Evolutionary conservation across 2,113 vertebrate genomes (phyloP), one percentile per base, ranked within the genome.

Genomic region (Tyto alba): DNA sequence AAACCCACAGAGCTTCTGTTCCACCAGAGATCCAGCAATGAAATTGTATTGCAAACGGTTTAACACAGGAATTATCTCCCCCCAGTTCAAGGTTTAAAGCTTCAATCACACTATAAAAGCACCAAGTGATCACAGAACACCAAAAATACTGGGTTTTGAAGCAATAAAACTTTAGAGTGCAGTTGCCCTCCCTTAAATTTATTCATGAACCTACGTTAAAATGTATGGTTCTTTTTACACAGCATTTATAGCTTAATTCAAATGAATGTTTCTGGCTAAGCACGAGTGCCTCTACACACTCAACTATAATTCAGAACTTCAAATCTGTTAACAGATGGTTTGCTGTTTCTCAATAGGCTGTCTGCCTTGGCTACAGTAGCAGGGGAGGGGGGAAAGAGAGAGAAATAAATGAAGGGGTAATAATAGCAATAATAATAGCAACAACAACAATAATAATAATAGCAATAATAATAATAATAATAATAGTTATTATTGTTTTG

Each of bases 271-370:
- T 99, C 99, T 99, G 98, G 99, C 98, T 99, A 99, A 98, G 99
- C 99, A 98, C 96, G 98, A 99, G 98, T 98, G 98, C 98, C 98
- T 99, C 98, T 98, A 98, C 98, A 98, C 96, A 98, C 98, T 98
- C 98, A 98, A 98, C 98, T 98, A 98, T 99, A 99, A 99, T 99
- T 98, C 98, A 98, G 98, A 98, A 98, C 98, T 99, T 99, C 98
- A 99, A 98, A 99, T 99, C 98, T 90, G 96, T 98, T 99, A 99
- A 98, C 99, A 99, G 99, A 99, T 98, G 98, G 98, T 99, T 99
- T 99, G 98, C 98, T 99, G 97, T 98, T 98, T 98, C 98, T 99
- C 98, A 98, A 98, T 98, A 98, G 99, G 98, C 98, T 96, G 97
- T 96, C 98, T 97, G 98, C 98, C 98, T 98, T 98, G 97, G 97